These are phyloP conservation scores for Calcarius lapponicus DNA, from an alignment of 2,797 vertebrate species.

Conservation along the genomic window DNA sequence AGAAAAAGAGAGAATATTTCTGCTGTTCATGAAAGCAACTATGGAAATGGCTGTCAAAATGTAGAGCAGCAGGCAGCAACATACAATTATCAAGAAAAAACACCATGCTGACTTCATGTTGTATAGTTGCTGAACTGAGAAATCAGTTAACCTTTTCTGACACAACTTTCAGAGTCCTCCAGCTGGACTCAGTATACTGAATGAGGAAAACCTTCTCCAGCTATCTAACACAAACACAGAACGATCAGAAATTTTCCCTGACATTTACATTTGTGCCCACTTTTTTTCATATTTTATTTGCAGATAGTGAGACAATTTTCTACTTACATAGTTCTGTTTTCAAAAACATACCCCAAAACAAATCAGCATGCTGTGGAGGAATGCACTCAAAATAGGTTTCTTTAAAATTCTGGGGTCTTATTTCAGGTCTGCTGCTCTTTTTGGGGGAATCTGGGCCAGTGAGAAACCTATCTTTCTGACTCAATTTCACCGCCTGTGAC, in stretches of 20 bases:
- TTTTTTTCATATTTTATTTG: neutral
- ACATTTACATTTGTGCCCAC: neutral
- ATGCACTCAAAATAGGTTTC: neutral
- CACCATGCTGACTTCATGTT: constrained; percentile 76
- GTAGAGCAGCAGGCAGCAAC: constrained; percentile 81
- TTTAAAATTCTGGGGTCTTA: neutral
- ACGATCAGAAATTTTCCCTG: neutral
- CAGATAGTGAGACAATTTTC: neutral
- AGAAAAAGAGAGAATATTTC: constrained; percentile 80
- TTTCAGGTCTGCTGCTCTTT: constrained; percentile 1
- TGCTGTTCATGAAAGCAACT: constrained; percentile 80
- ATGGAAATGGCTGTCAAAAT: constrained; percentile 83
- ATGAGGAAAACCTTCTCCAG: constrained; percentile 23
- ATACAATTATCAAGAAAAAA: constrained; percentile 84
- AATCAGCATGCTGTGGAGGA: neutral
- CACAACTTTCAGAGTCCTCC: constrained; percentile 77
- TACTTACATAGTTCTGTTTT: neutral
- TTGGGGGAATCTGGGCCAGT: neutral
- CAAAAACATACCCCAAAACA: neutral
- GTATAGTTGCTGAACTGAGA: constrained; percentile 76
- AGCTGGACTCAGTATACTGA: constrained; percentile 48
- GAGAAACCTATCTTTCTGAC: neutral
- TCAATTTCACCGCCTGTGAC: neutral
- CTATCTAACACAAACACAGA: neutral
- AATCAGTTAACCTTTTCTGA: constrained; percentile 78